Conservation (phyloP, 2,113 vertebrate genomes). For the Desmodus rotundus region DNA sequence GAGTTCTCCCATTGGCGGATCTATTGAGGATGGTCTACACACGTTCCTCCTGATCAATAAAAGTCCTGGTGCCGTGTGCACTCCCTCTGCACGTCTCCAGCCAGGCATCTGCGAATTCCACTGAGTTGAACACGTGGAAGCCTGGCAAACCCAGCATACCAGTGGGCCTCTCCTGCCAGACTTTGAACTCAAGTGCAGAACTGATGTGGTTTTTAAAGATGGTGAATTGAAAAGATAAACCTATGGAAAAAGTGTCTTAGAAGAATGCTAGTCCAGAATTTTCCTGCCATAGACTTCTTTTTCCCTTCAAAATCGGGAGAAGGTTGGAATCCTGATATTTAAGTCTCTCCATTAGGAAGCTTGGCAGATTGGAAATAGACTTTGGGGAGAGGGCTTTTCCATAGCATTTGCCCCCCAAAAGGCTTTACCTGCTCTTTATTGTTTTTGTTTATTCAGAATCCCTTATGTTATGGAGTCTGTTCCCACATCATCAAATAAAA, state of each 20-base stretch:
- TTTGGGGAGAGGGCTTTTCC: neutral
- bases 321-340: neutral
- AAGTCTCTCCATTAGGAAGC: neutral
- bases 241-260: neutral
- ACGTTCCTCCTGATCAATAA: constrained; percentile 49
- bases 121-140: neutral
- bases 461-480: neutral
- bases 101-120: constrained; percentile 11
- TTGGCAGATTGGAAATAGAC: neutral
- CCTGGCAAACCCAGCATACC: neutral
- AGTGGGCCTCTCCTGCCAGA: fast-evolving
- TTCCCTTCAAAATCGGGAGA: neutral
- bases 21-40: constrained; percentile 54
- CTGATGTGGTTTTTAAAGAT: neutral
- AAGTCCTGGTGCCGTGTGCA: constrained; percentile 4
- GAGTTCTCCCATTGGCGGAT: constrained; percentile 45
- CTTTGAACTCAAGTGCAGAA: neutral
- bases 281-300: neutral
- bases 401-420: neutral
- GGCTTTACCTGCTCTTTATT: neutral
- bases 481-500: neutral
- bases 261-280: neutral
- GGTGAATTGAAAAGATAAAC: neutral
- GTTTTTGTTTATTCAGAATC: neutral
- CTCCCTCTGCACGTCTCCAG: constrained; percentile 20